These are phyloP conservation scores for Harpegnathos saltator DNA, from an alignment of 1,140 invertebrate species.

Conservation along the genomic window DNA sequence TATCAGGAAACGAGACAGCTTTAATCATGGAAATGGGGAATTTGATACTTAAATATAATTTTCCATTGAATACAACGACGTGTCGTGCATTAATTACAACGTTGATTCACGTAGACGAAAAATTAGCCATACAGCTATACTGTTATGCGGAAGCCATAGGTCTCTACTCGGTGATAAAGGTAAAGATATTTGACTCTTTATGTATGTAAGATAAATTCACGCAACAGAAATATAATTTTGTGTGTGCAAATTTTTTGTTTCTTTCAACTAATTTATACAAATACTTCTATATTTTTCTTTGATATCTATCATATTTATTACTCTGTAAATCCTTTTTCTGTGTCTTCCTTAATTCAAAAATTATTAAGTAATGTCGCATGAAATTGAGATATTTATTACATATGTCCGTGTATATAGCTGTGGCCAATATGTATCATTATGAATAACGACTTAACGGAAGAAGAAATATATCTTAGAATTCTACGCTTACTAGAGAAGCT, in stretches of 20 bases:
- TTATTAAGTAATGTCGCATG: slow-evolving; percentile 1
- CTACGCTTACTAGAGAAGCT: slow-evolving; percentile 67
- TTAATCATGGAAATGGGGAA: slow-evolving; percentile 56
- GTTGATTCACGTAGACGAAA: slow-evolving; percentile 65
- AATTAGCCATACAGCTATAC: slow-evolving; percentile 71
- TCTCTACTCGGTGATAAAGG: slow-evolving; percentile 70
- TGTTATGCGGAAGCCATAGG: slow-evolving; percentile 71
- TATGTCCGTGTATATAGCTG: slow-evolving; percentile 53
- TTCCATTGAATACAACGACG: slow-evolving; percentile 57
- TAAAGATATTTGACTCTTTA: slow-evolving; percentile 56
- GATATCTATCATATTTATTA: no score
- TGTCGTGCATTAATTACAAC: slow-evolving; percentile 66
- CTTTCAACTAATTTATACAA: no score
- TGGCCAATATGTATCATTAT: slow-evolving; percentile 60
- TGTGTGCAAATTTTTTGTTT: slow-evolving; percentile 1
- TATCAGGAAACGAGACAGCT: slow-evolving; percentile 32
- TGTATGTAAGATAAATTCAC: not conserved
- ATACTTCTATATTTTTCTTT: slow-evolving; percentile 9
- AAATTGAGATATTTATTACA: slow-evolving; percentile 49
- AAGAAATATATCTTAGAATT: slow-evolving; percentile 76
- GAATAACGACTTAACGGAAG: slow-evolving; percentile 72
- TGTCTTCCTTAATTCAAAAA: not conserved
- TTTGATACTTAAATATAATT: slow-evolving; percentile 65
- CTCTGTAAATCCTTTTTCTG: not conserved
- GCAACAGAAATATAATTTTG: not conserved